A percentile compares a stretch with the other conserved stretches of the same genome.
Conservation (phyloP, 2,888 invertebrate species). For the Sinelater perroti region DNA sequence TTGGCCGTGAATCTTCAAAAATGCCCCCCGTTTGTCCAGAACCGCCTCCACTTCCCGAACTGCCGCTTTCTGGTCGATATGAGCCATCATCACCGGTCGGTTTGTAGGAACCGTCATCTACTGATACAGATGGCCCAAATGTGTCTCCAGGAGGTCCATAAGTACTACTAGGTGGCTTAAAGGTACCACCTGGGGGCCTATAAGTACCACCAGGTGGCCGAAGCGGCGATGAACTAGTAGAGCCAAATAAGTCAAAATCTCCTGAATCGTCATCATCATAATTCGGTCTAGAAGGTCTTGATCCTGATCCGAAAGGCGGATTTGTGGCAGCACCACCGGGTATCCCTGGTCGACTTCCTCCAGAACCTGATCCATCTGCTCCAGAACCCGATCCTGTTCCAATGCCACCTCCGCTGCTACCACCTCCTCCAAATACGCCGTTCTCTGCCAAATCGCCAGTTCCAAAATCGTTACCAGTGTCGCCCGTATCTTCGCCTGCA, state of each 20-base stretch:
- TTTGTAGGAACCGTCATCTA: constrained; percentile 34
- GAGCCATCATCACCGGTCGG: constrained; percentile 32
- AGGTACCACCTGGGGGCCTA: neutral
- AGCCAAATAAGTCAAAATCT: constrained; percentile 43
- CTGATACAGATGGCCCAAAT: neutral
- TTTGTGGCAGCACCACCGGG: neutral
- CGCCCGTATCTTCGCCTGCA: neutral
- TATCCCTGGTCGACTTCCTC: neutral
- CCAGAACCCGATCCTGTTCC: constrained; percentile 27
- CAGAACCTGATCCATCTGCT: constrained; percentile 10
- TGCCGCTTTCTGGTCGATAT: constrained; percentile 5
- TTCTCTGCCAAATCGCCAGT: constrained; percentile 14
- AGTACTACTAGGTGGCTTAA: neutral
- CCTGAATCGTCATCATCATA: constrained; percentile 29
- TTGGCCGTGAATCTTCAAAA: too few relatives aligned
- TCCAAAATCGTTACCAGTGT: constrained; percentile 25
- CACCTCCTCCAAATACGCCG: neutral
- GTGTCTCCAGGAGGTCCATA: neutral
- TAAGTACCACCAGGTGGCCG: constrained; percentile 9
- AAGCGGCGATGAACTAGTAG: constrained; percentile 8
- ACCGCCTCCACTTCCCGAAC: neutral
- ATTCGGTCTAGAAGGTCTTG: constrained; percentile 30
- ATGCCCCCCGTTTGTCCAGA: too few relatives aligned
- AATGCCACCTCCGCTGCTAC: constrained; percentile 3
- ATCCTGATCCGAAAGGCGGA: constrained; percentile 50